Conservation (phyloP, 2,113 vertebrate species). For the Actenoides lindsayi region DNA sequence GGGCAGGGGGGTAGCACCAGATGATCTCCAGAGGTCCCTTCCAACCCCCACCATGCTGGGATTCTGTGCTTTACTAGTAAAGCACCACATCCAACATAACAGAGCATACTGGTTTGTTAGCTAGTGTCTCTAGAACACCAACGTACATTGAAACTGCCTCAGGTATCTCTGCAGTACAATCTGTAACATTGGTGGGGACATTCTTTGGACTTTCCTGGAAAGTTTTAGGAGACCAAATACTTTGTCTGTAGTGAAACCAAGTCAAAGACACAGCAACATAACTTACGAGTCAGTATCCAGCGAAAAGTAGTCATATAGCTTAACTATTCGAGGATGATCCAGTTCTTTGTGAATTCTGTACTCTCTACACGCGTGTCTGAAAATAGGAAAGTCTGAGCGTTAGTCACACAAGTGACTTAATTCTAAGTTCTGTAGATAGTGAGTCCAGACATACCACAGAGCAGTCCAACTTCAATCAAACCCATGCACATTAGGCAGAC, state of each 20-base stretch:
- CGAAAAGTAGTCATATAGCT: slow-evolving; percentile 99
- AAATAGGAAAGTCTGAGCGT: slow-evolving; percentile 41
- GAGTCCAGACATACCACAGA: background rate
- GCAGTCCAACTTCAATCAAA: background rate
- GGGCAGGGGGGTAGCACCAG: background rate
- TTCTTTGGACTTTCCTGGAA: background rate
- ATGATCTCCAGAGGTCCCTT: background rate
- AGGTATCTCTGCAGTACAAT: background rate
- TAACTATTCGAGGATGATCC: slow-evolving; percentile 99
- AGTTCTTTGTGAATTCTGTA: slow-evolving; percentile 99
- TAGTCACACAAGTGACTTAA: slow-evolving; percentile 35
- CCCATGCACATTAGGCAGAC: background rate
- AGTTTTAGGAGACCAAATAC: background rate
- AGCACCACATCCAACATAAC: background rate
- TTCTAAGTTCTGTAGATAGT: background rate
- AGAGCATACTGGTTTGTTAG: background rate
- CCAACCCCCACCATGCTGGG: background rate
- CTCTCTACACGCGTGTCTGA: slow-evolving; percentile 97
- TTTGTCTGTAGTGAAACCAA: background rate
- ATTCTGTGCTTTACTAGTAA: background rate
- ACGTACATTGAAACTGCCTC: background rate
- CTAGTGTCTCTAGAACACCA: background rate
- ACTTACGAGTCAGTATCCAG: slow-evolving; percentile 99
- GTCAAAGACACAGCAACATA: background rate
- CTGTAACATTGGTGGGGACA: background rate